phyloP scores from a whole-genome alignment of 2,113 vertebrate species.

The Recurvirostra avosetta region DNA sequence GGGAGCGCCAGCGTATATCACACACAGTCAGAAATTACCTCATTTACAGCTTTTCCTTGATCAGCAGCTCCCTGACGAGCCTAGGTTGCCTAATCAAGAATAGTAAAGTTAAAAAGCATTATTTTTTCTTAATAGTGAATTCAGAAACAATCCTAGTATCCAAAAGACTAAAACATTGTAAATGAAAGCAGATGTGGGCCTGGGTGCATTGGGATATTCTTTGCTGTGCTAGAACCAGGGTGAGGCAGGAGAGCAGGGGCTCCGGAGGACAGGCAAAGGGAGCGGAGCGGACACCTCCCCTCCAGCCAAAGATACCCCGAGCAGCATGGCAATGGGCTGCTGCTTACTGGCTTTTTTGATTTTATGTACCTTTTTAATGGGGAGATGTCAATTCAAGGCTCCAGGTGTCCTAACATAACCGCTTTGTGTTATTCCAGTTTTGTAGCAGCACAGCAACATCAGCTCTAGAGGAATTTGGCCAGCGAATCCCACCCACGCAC shows the following conservation, averaged over 20 bases:
- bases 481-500: neutral
- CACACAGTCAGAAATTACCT: neutral
- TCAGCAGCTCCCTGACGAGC: neutral
- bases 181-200: neutral
- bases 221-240: neutral
- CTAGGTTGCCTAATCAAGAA: neutral
- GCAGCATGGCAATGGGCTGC: neutral
- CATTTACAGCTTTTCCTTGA: neutral
- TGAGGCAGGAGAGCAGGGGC: neutral
- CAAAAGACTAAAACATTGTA: neutral
- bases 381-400: neutral
- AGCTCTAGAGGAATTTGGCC: neutral
- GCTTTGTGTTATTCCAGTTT: neutral
- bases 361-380: neutral
- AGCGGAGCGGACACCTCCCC: rapidly evolving
- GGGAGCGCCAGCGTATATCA: neutral
- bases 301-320: rapidly evolving
- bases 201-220: neutral
- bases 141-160: neutral
- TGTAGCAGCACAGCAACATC: rapidly evolving
- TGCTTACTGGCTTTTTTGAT: neutral
- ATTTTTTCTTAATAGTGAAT: neutral
- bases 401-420: neutral
- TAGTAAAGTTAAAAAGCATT: neutral
- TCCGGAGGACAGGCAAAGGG: neutral